Evolutionary conservation across 92 coral and sea anemone species (phyloP), one percentile per base, ranked within the genome.

Genomic region (Paragorgia papillata): DNA sequence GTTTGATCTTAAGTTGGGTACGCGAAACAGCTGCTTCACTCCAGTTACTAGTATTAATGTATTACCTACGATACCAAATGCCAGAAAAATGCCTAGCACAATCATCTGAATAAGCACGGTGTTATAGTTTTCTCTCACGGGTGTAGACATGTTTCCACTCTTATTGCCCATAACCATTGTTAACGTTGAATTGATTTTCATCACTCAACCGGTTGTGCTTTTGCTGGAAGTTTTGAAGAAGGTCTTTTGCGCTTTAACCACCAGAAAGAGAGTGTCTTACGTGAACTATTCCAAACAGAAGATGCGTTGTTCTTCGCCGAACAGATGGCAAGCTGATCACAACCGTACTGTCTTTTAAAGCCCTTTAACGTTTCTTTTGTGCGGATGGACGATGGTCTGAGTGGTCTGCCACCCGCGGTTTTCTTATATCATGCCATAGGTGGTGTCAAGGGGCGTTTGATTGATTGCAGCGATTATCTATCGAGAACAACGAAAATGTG

Each of bases 71-170:
- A 71, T 41, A 25, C 78, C 78, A 21, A 71, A 25, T 8, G 39
- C 50, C 8, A 64, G 37, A 46, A 32, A 33, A 19, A 66, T 50
- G 35, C 54, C 57, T 54, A 82, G 63, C 51, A 74, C 79, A 54
- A 62, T 50, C 35, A 53, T 63, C 73, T 51, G 62, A 27, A 82
- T 62, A 64, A 82, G 60, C 81, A 71, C 35, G 74, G 30, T 62
- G 37, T 32, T 65, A 46, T 46, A n/a, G 2, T 7, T n/a, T 46
- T 7, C n/a, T 2, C 15, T 7, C 14, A 2, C 53, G 2, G 9
- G 53, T 46, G n/a, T 15, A 46, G 53, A 15, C 53, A 15, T 37
- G 10, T 37, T 37, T 37, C 10, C 43, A 37, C 43, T 37, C 6
- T 37, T 4, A 37, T 37, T 4, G 14, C 53, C 53, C 9, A 2